phyloP scores from a whole-genome alignment of 2,888 invertebrate species.

The Chymomyza caudatula region DNA sequence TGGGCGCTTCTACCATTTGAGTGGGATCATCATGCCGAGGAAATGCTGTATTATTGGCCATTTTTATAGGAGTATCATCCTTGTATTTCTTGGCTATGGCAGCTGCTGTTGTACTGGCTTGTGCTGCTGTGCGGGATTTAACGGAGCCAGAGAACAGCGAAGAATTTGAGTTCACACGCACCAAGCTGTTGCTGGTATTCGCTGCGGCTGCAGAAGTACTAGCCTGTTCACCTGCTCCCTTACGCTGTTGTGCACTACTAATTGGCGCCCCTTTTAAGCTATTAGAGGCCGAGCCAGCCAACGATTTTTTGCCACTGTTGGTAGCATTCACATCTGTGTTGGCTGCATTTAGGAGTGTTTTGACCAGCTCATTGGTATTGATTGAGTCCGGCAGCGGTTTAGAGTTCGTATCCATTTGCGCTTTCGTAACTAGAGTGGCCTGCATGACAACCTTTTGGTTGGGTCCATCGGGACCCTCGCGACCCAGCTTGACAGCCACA shows the following conservation, averaged over 20 bases:
- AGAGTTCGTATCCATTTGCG: conserved; percentile 78
- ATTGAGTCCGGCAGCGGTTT: conserved; percentile 76
- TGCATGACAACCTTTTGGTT: conserved; percentile 82
- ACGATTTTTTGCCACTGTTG: conserved; percentile 10
- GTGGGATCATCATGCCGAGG: conserved; percentile 79
- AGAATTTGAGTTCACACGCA: conserved; percentile 77
- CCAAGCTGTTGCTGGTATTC: conserved; percentile 53
- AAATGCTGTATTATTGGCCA: conserved; percentile 78
- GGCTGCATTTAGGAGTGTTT: conserved; percentile 72
- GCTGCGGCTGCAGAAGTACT: conserved; percentile 58
- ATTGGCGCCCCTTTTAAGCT: conserved; percentile 14
- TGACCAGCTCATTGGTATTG: conserved; percentile 77
- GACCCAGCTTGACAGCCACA: conserved; percentile 83
- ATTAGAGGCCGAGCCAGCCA: conserved; percentile 16
- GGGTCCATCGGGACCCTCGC: conserved; percentile 82
- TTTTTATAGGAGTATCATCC: conserved; percentile 77
- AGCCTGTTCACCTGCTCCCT: conserved; percentile 24
- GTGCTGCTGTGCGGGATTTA: conserved; percentile 68
- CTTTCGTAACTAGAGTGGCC: conserved; percentile 83
- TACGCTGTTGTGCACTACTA: not conserved
- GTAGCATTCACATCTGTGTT: conserved; percentile 25
- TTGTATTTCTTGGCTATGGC: conserved; percentile 77
- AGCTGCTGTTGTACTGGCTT: conserved; percentile 36
- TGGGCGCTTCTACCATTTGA: conserved; percentile 85
- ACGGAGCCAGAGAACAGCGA: conserved; percentile 76